Base-by-base conservation (phyloP, 2,888 invertebrate species). In the Glaucopsyche alexis region DNA sequence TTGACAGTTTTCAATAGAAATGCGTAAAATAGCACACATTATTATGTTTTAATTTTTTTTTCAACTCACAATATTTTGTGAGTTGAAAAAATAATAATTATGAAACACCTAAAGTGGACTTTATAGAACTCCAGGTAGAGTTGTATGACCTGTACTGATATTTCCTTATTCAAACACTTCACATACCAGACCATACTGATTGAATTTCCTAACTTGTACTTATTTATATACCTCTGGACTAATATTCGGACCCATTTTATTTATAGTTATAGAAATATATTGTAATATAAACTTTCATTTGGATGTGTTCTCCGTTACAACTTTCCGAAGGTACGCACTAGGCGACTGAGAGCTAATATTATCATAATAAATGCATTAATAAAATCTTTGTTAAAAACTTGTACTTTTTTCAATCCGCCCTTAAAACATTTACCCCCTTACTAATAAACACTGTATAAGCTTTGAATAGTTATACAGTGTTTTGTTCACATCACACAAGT, bases 321-420 rank as follows among this genome's bases (percentile, higher is more conserved):
- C 93, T 93, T 93, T 93, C 92, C 93, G 91, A 92, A 88, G 91
- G 91, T 93, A 91, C 91, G 91, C 91, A 90, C 90, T 91, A 93
- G 93, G 92, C 91, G 93, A 92, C 93, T 91, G 92, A 91, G 88
- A 92, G 91, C 92, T 92, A 92, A 91, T 89, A 91, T 88, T 91
- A 91, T 90, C 90, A 90, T 92, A 87, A 89, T 90, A 89, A 91
- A 91, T 89, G 91, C 91, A 91, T 93, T 89, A 89, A 90, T 90
- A 90, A 93, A 91, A 86, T 88, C 85, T 91, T 93, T 92, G 91
- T 92, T 92, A 92, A 91, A 88, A 82, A 79, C 29, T 79, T 75
- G 77, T 81, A 81, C 87, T 86, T 86, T 84, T 82, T 83, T 81
- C 78, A 74, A 71, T 16, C 72, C 42, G 72, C 60, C 38, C 74